A percentile compares a stretch with the other conserved stretches of the same genome.
Conservation (phyloP, 2,888 invertebrate genomes). For the Diachrysia chrysitis region DNA sequence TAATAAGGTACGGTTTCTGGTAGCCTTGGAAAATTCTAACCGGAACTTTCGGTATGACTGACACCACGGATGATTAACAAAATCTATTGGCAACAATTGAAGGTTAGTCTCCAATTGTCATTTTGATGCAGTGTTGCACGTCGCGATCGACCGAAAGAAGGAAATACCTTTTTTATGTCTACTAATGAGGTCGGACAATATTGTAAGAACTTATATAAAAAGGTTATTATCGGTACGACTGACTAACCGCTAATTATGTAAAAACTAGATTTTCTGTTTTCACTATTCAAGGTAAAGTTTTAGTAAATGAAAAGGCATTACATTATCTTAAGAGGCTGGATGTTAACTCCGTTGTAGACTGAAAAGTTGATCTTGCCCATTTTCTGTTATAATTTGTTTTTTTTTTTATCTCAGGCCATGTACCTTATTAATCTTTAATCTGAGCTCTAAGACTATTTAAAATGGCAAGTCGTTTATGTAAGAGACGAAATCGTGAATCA, state of each 20-base stretch:
- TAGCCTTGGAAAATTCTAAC: slow-evolving; percentile 62
- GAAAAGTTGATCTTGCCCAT: no score
- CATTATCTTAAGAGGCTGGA: neutral
- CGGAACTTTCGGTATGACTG: slow-evolving; percentile 60
- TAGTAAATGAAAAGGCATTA: slow-evolving; percentile 21
- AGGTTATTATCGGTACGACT: slow-evolving; percentile 70
- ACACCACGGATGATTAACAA: slow-evolving; percentile 57
- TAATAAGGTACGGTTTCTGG: neutral
- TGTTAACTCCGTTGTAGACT: neutral
- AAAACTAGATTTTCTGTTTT: slow-evolving; percentile 72
- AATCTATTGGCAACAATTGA: slow-evolving; percentile 72
- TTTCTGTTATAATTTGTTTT: neutral
- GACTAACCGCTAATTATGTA: slow-evolving; percentile 76
- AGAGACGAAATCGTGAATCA: slow-evolving; percentile 63
- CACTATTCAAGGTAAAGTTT: slow-evolving; percentile 55
- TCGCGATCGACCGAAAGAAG: slow-evolving; percentile 67
- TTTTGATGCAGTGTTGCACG: slow-evolving; percentile 74
- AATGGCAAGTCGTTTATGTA: slow-evolving; percentile 33
- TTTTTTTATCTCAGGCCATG: neutral
- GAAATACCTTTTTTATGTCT: slow-evolving; percentile 74
- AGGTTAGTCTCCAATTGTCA: slow-evolving; percentile 74
- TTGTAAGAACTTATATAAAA: slow-evolving; percentile 80
- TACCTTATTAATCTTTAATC: neutral
- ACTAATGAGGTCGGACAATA: slow-evolving; percentile 77
- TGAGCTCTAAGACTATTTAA: slow-evolving; percentile 7